Evolutionary conservation across 2,888 invertebrate species (phyloP), one percentile per base, ranked within the genome.

Genomic region (Monochamus alternatus): DNA sequence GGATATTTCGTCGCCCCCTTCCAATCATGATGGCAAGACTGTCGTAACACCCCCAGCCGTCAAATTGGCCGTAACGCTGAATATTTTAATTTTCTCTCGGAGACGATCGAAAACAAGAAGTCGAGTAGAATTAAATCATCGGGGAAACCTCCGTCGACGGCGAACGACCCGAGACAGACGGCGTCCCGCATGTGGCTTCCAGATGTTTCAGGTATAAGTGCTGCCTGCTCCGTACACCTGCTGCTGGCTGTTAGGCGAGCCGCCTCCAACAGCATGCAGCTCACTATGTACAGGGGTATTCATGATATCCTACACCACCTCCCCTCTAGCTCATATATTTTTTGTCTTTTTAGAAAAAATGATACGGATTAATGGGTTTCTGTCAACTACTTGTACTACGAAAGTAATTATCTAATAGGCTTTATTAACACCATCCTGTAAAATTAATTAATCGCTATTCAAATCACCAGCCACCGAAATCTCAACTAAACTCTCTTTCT

Each of bases 161-260:
- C 55, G 55, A 14, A 8, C 64, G n/a, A 43, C 8, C 32, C 7
- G 73, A 69, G 75, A 70, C 51, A 75, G 68, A 38, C 58, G 64
- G 70, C 65, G 74, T 76, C 76, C 74, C 75, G 79, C 79, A 79
- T 79, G 77, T 77, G 79, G 74, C 75, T 77, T 75, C 79, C 79
- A 79, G 79, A 79, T 79, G 79, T 73, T 74, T 77, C 79, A 77
- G 79, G 79, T 78, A 78, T 30, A 66, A 73, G 75, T 74, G 74
- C 55, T 55, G 51, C n/a, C 51, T 73, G 73, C 73, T 73, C 75
- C 12, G 32, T 74, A 71, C 78, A 78, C 78, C 78, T 78, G 78
- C 75, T 51, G 51, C 70, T 52, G 65, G 58, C 59, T 69, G 66
- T 52, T 52, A 66, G 31, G 66, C 9, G 32, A 51, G 12, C 51